Evolutionary conservation across 2,113 vertebrate species (phyloP).

Genomic region (Puma concolor): DNA sequence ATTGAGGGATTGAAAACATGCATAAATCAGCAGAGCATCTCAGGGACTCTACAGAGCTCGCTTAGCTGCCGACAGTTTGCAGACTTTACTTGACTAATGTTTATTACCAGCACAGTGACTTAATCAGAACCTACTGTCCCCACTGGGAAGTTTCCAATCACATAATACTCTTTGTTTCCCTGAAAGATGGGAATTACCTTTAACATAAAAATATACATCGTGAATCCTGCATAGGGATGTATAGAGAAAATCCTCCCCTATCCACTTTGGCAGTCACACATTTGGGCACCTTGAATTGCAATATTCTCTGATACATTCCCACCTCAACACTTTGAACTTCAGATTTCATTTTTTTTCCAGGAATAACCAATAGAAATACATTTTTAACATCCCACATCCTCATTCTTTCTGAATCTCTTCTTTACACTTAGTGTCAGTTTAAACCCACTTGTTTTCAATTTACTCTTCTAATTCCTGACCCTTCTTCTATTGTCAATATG

Average conservation of each 20-base stretch:
- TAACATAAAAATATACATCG: neutral
- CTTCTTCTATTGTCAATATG: neutral
- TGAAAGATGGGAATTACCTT: neutral
- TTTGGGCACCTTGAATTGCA: neutral
- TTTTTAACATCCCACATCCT: neutral
- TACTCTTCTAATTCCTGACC: neutral
- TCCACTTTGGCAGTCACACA: neutral
- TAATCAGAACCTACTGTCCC: neutral
- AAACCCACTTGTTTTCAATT: neutral
- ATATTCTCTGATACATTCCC: neutral
- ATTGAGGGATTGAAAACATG: neutral
- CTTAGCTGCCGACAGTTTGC: neutral
- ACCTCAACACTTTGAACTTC: neutral
- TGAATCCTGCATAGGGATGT: neutral
- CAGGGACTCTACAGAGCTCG: neutral
- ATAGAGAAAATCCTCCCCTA: neutral
- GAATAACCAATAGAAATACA: neutral
- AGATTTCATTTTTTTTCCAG: neutral
- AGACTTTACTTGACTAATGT: neutral
- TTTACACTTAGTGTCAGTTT: neutral
- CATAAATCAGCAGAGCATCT: neutral
- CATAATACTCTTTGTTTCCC: neutral
- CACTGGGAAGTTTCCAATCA: neutral
- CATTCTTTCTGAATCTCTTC: neutral
- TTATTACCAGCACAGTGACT: neutral